Base-by-base conservation (phyloP, 2,888 invertebrate species). In the Amiota minor region DNA sequence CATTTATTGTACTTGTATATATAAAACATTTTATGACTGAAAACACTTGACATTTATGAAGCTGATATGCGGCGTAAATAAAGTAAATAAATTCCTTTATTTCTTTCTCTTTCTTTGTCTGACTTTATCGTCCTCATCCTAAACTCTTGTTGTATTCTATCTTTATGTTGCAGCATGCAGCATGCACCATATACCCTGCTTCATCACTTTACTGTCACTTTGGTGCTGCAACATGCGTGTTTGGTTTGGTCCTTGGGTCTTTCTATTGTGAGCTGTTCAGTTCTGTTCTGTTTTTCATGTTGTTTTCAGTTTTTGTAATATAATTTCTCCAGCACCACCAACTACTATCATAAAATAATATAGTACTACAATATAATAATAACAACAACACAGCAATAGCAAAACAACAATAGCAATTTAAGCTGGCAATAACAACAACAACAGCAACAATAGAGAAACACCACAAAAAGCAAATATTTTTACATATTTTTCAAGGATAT, bases 51-150 rank as follows among this genome's bases (percentile, higher is more conserved):
- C 84, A 82, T 81, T 84, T 83, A 84, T 84, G 82, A 80, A 82
- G 82, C 82, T 82, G 82, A 84, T 82, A 82, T 82, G 82, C 81
- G 78, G 78, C 84, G 20, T 59, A 84, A 84, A 82, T 84, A 84
- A 83, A 84, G 84, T 83, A 81, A 83, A 84, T 82, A 82, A 84
- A 83, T 84, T 77, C 80, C 75, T 72, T 81, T 79, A 79, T 20
- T 76, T 77, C 80, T 78, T 76, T 72, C 77, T 76, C 79, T 75
- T 79, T 80, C 75, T 78, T 80, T 76, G 35, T 35, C 35, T 35
- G 6, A 35, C 35, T 35, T 35, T 35, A 35, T 35, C 35, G 35
- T 35, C 35, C 35, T 35, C 35, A 35, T 35, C 2, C 6, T 8
- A 3, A 35, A 35, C 35, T 35, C 35, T 35, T 35, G 35, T 35